These are phyloP conservation scores for Cepaea nemoralis DNA, from an alignment of 1,140 invertebrate genomes.

Conservation along the genomic window DNA sequence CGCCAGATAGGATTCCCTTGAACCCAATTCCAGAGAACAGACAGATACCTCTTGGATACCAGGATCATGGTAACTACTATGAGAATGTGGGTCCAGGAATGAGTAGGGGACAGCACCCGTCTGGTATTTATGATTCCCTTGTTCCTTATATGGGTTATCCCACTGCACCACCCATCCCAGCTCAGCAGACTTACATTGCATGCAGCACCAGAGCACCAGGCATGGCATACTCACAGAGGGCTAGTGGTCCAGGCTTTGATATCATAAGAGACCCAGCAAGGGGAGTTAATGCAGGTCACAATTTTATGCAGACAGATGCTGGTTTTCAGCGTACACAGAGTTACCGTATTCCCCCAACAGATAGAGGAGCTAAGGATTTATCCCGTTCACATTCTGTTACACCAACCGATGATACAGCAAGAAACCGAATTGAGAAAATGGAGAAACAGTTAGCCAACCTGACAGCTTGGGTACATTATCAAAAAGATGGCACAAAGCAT, in stretches of 20 bases:
- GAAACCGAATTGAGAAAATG: too few relatives aligned
- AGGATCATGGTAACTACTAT: constrained; percentile 45
- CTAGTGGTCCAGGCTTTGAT: constrained; percentile 50
- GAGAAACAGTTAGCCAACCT: too few relatives aligned
- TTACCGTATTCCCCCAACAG: constrained; percentile 56
- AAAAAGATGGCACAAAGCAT: too few relatives aligned
- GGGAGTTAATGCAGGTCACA: background rate
- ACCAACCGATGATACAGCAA: constrained; percentile 46
- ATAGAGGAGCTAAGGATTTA: constrained; percentile 47
- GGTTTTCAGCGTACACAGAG: constrained; percentile 58
- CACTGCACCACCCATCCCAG: constrained; percentile 47
- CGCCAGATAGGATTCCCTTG: constrained; percentile 47
- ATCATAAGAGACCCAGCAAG: background rate
- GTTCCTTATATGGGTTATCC: constrained; percentile 28
- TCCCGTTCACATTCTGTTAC: constrained; percentile 56
- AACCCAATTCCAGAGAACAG: constrained; percentile 66
- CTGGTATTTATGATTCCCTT: constrained; percentile 32
- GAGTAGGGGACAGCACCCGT: constrained; percentile 37
- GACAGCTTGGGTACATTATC: too few relatives aligned
- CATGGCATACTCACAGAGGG: constrained; percentile 54
- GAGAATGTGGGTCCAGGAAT: constrained; percentile 39
- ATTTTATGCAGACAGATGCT: background rate
- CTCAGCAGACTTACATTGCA: constrained; percentile 55
- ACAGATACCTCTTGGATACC: constrained; percentile 57
- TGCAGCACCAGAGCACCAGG: constrained; percentile 55